These are phyloP conservation scores for Trigoniulus corallinus DNA, from an alignment of 1,140 invertebrate species.

Conservation along the genomic window DNA sequence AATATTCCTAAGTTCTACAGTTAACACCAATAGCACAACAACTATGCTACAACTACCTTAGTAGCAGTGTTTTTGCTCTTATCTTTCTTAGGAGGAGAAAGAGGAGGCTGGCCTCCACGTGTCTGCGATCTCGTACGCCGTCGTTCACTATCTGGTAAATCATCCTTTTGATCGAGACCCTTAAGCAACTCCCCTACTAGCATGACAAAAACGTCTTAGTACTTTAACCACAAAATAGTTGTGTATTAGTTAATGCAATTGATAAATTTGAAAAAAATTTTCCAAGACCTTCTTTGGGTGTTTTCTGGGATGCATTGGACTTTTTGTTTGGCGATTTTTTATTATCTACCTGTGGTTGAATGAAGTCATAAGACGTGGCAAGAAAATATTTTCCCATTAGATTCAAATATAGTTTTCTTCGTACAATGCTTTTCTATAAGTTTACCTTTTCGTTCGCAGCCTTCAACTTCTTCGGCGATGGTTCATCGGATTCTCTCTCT, in stretches of 20 bases:
- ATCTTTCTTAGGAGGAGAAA: conserved; percentile 1
- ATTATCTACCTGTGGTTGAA: no score
- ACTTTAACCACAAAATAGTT: no score
- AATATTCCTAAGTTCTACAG: background rate
- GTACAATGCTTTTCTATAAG: no score
- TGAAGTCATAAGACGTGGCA: no score
- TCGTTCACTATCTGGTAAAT: conserved; percentile 1
- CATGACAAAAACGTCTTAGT: no score
- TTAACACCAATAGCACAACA: background rate
- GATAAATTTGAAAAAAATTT: no score
- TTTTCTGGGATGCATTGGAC: no score
- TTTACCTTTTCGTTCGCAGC: conserved; percentile 13
- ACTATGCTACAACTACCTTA: background rate
- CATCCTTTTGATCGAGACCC: conserved; percentile 7
- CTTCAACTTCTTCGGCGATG: conserved; percentile 6
- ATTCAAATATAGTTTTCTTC: no score
- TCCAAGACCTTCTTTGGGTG: no score
- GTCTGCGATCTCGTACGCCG: conserved; percentile 6
- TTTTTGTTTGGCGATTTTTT: no score
- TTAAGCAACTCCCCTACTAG: conserved; percentile 6
- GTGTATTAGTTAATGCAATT: no score
- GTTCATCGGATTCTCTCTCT: conserved; percentile 18
- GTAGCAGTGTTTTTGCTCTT: background rate
- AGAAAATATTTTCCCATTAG: no score
- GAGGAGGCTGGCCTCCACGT: conserved; percentile 3